These are phyloP conservation scores for Otus scops DNA, from an alignment of 2,797 vertebrate species.

Conservation along the genomic window DNA sequence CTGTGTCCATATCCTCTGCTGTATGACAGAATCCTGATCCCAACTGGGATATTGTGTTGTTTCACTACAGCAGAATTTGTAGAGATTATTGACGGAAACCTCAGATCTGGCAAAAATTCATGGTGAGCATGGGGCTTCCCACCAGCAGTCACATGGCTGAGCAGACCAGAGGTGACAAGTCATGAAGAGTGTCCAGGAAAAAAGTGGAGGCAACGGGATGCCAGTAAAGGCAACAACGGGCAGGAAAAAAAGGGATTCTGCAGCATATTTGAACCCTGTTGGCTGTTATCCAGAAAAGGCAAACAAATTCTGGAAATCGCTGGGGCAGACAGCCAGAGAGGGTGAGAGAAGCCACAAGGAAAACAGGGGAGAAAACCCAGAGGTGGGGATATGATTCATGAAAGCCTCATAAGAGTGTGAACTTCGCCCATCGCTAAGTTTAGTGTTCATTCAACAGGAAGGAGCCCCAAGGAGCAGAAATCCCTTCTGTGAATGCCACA, in stretches of 20 bases:
- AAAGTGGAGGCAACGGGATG: neutral
- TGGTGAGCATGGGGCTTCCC: neutral
- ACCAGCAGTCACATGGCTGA: neutral
- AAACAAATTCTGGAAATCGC: neutral
- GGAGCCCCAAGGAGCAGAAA: neutral
- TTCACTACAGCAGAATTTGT: neutral
- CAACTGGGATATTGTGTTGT: neutral
- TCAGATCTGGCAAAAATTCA: neutral
- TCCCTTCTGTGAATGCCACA: neutral
- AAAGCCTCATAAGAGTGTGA: fast-evolving
- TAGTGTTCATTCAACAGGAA: neutral
- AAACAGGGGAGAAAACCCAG: neutral
- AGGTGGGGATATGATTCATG: neutral
- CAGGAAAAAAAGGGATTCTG: neutral
- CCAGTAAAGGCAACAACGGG: neutral
- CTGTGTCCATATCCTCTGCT: neutral
- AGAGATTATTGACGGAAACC: neutral
- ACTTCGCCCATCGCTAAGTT: neutral
- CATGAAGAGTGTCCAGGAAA: neutral
- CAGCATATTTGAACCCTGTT: neutral
- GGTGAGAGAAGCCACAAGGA: neutral
- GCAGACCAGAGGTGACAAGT: neutral
- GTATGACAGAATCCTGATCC: neutral
- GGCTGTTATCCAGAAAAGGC: neutral
- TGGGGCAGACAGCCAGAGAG: neutral